These are phyloP conservation scores for Trypoxylus dichotomus DNA, from an alignment of 1,140 invertebrate genomes.

Conservation along the genomic window DNA sequence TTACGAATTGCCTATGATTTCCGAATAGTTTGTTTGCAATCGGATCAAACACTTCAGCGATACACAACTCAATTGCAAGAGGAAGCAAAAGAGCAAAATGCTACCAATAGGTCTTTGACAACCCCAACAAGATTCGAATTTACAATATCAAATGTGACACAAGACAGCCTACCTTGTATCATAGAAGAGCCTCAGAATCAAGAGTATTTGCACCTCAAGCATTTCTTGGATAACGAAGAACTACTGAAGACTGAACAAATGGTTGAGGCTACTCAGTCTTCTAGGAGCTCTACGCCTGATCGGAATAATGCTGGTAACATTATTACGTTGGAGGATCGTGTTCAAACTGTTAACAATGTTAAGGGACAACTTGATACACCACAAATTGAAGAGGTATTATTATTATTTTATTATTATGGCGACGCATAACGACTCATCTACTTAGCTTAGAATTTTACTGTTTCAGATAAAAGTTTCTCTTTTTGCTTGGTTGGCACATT, in stretches of 20 bases:
- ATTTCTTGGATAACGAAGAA: constrained; percentile 48
- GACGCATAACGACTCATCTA: too few relatives aligned
- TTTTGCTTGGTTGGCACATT: too few relatives aligned
- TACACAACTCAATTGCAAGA: constrained; percentile 39
- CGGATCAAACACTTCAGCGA: constrained; percentile 44
- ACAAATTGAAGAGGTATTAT: constrained; percentile 17
- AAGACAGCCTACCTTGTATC: constrained; percentile 36
- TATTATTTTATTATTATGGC: background rate
- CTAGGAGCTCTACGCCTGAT: constrained; percentile 37
- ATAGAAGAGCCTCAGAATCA: constrained; percentile 44
- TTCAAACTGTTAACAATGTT: background rate
- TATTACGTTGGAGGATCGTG: background rate
- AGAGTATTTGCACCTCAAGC: constrained; percentile 49
- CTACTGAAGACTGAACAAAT: constrained; percentile 39
- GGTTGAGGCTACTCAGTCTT: constrained; percentile 29
- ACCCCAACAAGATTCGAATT: constrained; percentile 42
- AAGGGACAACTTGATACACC: background rate
- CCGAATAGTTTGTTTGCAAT: constrained; percentile 45
- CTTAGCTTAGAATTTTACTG: too few relatives aligned
- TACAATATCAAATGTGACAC: constrained; percentile 32
- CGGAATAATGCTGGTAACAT: background rate
- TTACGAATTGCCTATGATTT: constrained; percentile 46
- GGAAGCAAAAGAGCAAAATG: constrained; percentile 32
- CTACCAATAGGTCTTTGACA: constrained; percentile 31
- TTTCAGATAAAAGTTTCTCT: too few relatives aligned